These are phyloP conservation scores for Mus spicilegus DNA, from an alignment of 2,113 vertebrate genomes.

Conservation along the genomic window DNA sequence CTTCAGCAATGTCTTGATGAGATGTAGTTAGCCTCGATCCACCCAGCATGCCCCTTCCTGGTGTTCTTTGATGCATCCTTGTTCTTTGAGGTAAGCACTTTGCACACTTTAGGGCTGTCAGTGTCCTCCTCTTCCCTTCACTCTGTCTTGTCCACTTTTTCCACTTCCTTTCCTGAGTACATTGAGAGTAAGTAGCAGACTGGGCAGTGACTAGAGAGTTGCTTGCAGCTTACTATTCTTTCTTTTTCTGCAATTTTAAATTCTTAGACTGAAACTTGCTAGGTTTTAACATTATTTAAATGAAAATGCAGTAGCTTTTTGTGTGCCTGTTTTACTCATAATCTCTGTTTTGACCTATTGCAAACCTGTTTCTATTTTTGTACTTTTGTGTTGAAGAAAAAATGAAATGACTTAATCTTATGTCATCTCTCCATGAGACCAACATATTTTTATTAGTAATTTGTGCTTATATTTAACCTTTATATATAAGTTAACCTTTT, in stretches of 20 bases:
- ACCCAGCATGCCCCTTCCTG: not conserved
- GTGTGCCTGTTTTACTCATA: slow-evolving; percentile 9
- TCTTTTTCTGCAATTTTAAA: slow-evolving; percentile 21
- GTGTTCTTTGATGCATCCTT: not conserved
- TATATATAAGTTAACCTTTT: slow-evolving; percentile 30
- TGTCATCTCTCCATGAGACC: slow-evolving; percentile 21
- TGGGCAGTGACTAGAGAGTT: not conserved
- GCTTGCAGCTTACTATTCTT: not conserved
- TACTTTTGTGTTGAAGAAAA: slow-evolving; percentile 43
- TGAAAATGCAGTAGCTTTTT: slow-evolving; percentile 13
- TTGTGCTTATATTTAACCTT: slow-evolving; percentile 26
- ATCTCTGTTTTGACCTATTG: not conserved
- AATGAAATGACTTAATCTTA: slow-evolving; percentile 35
- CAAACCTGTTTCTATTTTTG: slow-evolving; percentile 42
- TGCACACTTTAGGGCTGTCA: slow-evolving; percentile 9
- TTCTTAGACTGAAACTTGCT: not conserved
- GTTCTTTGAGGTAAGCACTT: not conserved
- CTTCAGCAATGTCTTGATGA: not conserved
- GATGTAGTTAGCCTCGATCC: not conserved
- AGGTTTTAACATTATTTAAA: slow-evolving; percentile 29
- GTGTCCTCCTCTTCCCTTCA: not conserved
- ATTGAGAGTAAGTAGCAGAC: not conserved
- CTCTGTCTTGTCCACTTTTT: not conserved
- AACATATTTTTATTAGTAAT: slow-evolving; percentile 40
- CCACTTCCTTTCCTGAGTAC: not conserved